Percentiles rank a stretch among this genome's conserved stretches.
phyloP scores from a whole-genome alignment of 2,888 invertebrate species.

The Drosophila incognita region DNA sequence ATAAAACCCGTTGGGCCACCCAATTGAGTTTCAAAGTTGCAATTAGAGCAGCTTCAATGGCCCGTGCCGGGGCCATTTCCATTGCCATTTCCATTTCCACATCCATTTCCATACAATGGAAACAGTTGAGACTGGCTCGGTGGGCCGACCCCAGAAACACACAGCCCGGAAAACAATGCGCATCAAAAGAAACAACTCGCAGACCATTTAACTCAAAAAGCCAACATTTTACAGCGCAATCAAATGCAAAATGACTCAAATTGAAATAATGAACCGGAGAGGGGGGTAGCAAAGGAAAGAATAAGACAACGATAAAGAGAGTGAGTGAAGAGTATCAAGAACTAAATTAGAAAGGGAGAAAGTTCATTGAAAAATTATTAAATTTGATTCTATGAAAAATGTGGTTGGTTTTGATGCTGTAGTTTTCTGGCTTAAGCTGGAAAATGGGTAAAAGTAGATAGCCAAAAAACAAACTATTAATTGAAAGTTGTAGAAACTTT shows the following conservation, averaged over 20 bases:
- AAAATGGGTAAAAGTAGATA: neutral
- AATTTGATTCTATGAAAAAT: neutral
- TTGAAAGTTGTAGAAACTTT: too few species aligned
- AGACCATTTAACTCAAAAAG: conserved; percentile 67
- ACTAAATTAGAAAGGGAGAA: neutral
- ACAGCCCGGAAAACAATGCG: conserved; percentile 60
- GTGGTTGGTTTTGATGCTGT: neutral
- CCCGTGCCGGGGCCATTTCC: conserved; percentile 11
- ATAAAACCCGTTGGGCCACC: conserved; percentile 43
- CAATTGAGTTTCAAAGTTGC: conserved; percentile 79
- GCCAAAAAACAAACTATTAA: neutral
- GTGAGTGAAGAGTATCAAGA: too few species aligned
- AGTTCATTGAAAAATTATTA: neutral
- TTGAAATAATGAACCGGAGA: neutral
- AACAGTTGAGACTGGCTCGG: conserved; percentile 61
- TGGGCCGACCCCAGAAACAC: conserved; percentile 11
- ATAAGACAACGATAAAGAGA: neutral
- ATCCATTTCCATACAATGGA: conserved; percentile 55
- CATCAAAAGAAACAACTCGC: conserved; percentile 73
- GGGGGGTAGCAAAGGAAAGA: neutral
- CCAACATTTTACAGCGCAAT: conserved; percentile 30
- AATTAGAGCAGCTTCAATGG: conserved; percentile 74
- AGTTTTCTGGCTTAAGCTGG: neutral
- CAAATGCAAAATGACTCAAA: conserved; percentile 29
- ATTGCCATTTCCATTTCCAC: neutral